Evolutionary conservation across 2,113 vertebrate genomes (phyloP).

Genomic region (Melanerpes aurifrons): DNA sequence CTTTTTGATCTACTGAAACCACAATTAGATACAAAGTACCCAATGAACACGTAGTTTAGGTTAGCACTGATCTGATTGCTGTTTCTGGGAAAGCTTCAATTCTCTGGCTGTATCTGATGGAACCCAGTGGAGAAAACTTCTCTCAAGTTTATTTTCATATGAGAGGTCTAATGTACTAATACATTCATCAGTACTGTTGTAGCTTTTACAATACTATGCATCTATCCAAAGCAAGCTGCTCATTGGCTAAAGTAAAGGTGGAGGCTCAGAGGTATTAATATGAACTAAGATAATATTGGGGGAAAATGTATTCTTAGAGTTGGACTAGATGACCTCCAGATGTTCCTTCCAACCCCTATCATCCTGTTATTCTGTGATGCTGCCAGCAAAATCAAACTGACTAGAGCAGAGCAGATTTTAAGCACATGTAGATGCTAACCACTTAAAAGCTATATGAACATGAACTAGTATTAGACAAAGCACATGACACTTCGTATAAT

Average conservation of each 20-base stretch:
- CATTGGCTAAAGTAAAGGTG: not conserved
- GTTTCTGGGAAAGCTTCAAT: not conserved
- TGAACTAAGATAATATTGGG: not conserved
- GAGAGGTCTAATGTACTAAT: not conserved
- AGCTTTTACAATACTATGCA: not conserved
- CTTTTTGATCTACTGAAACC: not conserved
- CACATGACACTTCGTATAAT: fast-evolving
- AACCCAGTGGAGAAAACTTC: not conserved
- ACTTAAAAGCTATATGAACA: not conserved
- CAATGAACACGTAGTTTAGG: not conserved
- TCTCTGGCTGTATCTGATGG: not conserved
- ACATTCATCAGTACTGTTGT: not conserved
- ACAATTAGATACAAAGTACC: not conserved
- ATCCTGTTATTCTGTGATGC: not conserved
- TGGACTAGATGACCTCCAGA: too few species aligned
- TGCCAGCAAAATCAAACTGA: not conserved
- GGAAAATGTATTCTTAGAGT: not conserved
- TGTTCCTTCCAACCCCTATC: too few species aligned
- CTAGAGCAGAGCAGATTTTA: not conserved
- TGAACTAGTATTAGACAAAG: not conserved
- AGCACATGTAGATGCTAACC: not conserved
- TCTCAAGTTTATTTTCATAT: not conserved
- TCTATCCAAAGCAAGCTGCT: not conserved
- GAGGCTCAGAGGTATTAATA: not conserved
- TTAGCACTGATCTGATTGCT: not conserved